phyloP scores from a whole-genome alignment of 2,888 invertebrate genomes.

The Brachynemurus nebulosus region DNA sequence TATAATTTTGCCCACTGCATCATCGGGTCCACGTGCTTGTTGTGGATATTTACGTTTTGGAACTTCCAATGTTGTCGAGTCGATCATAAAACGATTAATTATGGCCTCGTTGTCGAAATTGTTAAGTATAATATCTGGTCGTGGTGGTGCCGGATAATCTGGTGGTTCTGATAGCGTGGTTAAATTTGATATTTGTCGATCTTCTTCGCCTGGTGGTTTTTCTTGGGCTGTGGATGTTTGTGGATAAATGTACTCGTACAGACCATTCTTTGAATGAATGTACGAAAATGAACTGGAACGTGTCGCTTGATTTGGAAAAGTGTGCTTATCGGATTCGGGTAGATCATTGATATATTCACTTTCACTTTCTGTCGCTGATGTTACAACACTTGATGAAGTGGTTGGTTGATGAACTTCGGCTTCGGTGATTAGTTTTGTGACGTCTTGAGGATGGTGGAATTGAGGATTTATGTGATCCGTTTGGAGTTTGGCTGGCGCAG shows the following conservation, averaged over 20 bases:
- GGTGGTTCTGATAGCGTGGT: conserved; percentile 2
- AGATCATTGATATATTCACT: background rate
- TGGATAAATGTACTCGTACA: background rate
- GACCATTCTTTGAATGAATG: background rate
- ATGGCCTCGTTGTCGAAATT: background rate
- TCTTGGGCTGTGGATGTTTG: background rate
- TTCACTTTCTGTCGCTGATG: no score
- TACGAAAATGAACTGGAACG: background rate
- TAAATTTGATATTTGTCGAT: background rate
- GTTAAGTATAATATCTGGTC: background rate
- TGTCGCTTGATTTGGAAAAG: background rate
- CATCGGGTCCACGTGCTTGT: conserved; percentile 61
- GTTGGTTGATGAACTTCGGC: background rate
- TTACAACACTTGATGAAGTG: no score
- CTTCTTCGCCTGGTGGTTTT: background rate
- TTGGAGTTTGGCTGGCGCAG: no score
- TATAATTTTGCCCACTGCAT: conserved; percentile 51
- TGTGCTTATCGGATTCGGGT: conserved; percentile 2
- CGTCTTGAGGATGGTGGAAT: no score
- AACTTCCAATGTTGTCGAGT: background rate
- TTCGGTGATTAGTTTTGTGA: no score
- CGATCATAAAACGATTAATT: background rate
- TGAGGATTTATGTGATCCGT: no score
- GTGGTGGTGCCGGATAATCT: conserved; percentile 6
- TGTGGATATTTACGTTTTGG: conserved; percentile 8